Percentiles rank a stretch among this genome's conserved stretches.
phyloP scores from a whole-genome alignment of 2,888 invertebrate species.

The Strigamia crassipes region DNA sequence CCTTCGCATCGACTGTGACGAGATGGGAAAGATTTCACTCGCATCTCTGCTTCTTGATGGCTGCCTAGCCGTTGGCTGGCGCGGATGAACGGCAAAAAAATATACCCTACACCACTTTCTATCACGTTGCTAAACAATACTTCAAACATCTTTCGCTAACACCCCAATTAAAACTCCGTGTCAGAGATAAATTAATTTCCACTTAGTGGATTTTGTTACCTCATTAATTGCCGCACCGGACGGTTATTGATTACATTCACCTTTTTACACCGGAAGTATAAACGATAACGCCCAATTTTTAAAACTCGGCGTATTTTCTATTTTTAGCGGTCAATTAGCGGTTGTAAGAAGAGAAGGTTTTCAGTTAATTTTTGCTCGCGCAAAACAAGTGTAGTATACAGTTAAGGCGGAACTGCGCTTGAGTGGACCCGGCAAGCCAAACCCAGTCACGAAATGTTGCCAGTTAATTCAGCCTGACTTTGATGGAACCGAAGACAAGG shows the following conservation, averaged over 20 bases:
- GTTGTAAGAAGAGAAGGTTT: too few species aligned
- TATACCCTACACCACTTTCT: too few species aligned
- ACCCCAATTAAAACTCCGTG: background rate
- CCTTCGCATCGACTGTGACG: slow-evolving; percentile 20
- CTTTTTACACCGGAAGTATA: too few species aligned
- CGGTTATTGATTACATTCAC: too few species aligned
- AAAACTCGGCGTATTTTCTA: too few species aligned
- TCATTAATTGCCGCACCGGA: too few species aligned
- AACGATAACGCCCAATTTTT: too few species aligned
- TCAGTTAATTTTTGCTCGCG: too few species aligned
- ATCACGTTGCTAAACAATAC: too few species aligned
- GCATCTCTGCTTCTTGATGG: background rate
- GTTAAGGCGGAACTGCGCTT: background rate
- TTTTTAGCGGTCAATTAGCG: too few species aligned
- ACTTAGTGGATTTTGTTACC: background rate
- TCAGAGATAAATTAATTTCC: background rate
- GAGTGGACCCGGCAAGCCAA: background rate
- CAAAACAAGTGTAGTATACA: background rate
- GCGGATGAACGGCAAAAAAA: background rate
- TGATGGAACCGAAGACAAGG: background rate
- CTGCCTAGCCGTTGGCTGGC: background rate
- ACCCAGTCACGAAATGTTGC: background rate
- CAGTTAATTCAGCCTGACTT: slow-evolving; percentile 17
- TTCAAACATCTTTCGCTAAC: background rate
- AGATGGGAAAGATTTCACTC: slow-evolving; percentile 12